Percentiles rank a stretch among this genome's conserved stretches.
Evolutionary conservation across 2,797 vertebrate species (phyloP).

Genomic region (Cyprinella venusta): DNA sequence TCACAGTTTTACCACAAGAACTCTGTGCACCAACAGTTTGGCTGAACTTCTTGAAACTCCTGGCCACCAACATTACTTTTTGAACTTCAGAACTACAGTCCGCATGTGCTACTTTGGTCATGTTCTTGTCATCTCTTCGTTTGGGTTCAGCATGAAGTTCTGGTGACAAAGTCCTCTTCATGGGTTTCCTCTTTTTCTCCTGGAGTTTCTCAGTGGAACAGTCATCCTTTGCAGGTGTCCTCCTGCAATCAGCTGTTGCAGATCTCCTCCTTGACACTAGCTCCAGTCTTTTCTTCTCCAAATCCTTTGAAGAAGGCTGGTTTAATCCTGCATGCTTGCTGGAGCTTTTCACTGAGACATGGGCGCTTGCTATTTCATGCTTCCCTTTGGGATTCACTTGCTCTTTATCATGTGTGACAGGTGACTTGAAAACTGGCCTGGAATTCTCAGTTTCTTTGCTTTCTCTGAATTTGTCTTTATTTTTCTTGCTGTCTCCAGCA

Average conservation of each 20-base stretch:
- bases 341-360: conserved; percentile 6
- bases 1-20: background rate
- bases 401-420: conserved; percentile 2
- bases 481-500: background rate
- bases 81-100: conserved; percentile 2
- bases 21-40: background rate
- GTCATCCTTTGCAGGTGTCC: conserved; percentile 10
- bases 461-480: background rate
- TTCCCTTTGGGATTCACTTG: background rate
- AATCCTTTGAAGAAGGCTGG: conserved; percentile 42
- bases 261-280: conserved; percentile 32
- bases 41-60: background rate
- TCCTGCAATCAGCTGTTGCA: conserved; percentile 25
- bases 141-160: conserved; percentile 33
- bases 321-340: background rate
- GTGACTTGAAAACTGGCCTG: background rate
- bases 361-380: background rate
- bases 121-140: background rate
- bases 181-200: conserved; percentile 41
- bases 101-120: background rate
- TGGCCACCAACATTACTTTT: conserved; percentile 19
- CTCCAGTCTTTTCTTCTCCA: conserved; percentile 36
- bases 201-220: conserved; percentile 22
- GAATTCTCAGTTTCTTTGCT: conserved; percentile 1
- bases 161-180: conserved; percentile 31